Percentiles rank a stretch among this genome's conserved stretches.
phyloP scores from a whole-genome alignment of 1,140 invertebrate species.

The Drosophila bocki region DNA sequence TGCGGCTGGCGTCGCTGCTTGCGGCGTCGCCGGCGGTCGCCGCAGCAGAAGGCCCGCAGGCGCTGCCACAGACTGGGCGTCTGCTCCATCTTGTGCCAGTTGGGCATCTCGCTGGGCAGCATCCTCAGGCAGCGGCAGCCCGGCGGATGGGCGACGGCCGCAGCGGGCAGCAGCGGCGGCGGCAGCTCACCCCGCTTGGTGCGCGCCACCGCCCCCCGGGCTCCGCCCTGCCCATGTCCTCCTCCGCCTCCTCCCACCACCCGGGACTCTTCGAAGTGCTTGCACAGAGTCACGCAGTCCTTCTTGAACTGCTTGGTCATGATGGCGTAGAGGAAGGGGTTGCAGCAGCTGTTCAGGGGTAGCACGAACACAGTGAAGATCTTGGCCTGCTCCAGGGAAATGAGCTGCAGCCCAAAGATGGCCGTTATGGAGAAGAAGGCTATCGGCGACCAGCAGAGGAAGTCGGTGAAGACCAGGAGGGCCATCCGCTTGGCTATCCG shows the following conservation, averaged over 20 bases:
- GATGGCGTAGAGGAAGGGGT: constrained; percentile 98
- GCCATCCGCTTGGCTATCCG: constrained; percentile 99
- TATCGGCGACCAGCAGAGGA: constrained; percentile 99
- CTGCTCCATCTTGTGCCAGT: constrained; percentile 84
- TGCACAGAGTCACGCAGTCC: constrained; percentile 97
- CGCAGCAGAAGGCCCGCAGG: constrained; percentile 65
- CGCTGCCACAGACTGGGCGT: constrained; percentile 66
- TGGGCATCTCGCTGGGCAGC: constrained; percentile 87
- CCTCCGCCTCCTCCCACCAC: constrained; percentile 88
- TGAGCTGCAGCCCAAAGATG: constrained; percentile 94
- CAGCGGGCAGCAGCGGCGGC: constrained; percentile 86
- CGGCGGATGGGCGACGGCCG: constrained; percentile 86
- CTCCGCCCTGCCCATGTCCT: constrained; percentile 85
- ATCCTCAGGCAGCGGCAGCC: constrained; percentile 88
- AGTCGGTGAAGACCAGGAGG: constrained; percentile 98
- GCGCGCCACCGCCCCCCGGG: constrained; percentile 38
- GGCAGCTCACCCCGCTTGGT: constrained; percentile 66
- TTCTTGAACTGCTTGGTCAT: constrained; percentile 99
- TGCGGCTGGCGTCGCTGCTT: constrained; percentile 69
- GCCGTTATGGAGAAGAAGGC: constrained; percentile 98
- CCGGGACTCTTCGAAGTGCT: constrained; percentile 96
- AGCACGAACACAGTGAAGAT: constrained; percentile 98
- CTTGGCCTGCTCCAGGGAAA: constrained; percentile 98
- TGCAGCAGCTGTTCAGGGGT: constrained; percentile 97
- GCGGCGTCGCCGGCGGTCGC: constrained; percentile 70